Conservation (phyloP, 2,113 vertebrate species). For the Probosciger aterrimus region DNA sequence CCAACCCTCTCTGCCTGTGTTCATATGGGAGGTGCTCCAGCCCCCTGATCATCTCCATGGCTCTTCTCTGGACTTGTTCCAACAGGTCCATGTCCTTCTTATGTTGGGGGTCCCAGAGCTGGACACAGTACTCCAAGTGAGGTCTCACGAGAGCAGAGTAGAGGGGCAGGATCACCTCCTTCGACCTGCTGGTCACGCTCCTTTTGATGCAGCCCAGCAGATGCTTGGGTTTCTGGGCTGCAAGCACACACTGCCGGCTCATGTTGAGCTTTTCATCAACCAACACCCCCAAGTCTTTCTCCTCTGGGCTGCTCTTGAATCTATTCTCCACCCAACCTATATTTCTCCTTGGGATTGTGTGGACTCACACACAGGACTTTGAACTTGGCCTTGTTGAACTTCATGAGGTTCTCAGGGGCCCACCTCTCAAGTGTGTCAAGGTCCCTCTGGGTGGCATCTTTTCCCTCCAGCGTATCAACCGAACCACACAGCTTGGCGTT, state of each 20-base stretch:
- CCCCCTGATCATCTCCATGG: background rate
- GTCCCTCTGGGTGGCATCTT: background rate
- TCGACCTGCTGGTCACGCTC: background rate
- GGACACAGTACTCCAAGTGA: accelerated
- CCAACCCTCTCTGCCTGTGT: background rate
- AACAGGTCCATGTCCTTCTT: background rate
- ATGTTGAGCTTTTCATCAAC: background rate
- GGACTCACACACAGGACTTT: accelerated
- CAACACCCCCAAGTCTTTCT: background rate
- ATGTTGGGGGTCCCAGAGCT: background rate
- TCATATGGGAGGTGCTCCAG: background rate
- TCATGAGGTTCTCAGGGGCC: background rate
- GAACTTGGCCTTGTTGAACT: background rate
- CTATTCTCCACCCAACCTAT: background rate
- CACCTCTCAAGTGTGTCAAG: background rate
- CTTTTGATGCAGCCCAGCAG: background rate
- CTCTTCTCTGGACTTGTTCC: background rate
- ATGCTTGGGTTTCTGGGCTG: background rate
- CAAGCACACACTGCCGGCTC: background rate
- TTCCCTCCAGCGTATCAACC: background rate
- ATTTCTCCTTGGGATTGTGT: background rate
- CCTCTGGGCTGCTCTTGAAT: background rate
- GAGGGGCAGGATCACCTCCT: background rate
- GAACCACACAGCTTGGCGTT: background rate
- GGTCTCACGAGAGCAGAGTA: background rate